Evolutionary conservation across 2,797 vertebrate species (phyloP).

Genomic region (Bryconaethiops microstoma): DNA sequence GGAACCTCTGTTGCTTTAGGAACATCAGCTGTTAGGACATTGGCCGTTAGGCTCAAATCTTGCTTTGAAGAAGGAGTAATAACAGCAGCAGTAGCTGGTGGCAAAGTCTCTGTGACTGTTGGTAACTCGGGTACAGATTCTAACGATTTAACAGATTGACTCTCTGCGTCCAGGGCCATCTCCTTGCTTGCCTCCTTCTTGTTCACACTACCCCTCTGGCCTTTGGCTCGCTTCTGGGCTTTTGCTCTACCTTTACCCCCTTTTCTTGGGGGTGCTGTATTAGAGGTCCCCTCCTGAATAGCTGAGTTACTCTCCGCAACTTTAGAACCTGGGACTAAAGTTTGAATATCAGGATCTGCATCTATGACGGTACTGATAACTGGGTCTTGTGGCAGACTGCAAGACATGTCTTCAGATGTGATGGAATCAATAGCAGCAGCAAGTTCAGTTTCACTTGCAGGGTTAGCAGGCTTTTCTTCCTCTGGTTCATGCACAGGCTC

Average conservation of each 20-base stretch:
- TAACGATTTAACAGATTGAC: constrained; percentile 52
- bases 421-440: constrained; percentile 97
- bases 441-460: constrained; percentile 92
- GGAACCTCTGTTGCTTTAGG: constrained; percentile 62
- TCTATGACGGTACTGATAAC: constrained; percentile 75
- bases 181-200: constrained; percentile 81
- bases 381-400: constrained; percentile 69
- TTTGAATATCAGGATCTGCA: constrained; percentile 70
- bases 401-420: constrained; percentile 83
- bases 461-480: constrained; percentile 87
- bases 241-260: constrained; percentile 83
- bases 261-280: constrained; percentile 77
- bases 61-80: constrained; percentile 73
- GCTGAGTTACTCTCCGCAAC: constrained; percentile 71
- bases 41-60: constrained; percentile 60
- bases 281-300: constrained; percentile 67
- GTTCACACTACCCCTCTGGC: constrained; percentile 74
- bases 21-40: constrained; percentile 52
- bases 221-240: constrained; percentile 77
- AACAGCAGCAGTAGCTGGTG: constrained; percentile 65
- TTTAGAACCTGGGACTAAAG: constrained; percentile 72
- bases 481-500: constrained; percentile 77
- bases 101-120: constrained; percentile 59
- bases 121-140: constrained; percentile 61
- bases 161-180: constrained; percentile 67